A percentile compares a stretch with the other conserved stretches of the same genome.
phyloP scores from a whole-genome alignment of 2,113 vertebrate genomes.

The Andinoacara biseriatus region DNA sequence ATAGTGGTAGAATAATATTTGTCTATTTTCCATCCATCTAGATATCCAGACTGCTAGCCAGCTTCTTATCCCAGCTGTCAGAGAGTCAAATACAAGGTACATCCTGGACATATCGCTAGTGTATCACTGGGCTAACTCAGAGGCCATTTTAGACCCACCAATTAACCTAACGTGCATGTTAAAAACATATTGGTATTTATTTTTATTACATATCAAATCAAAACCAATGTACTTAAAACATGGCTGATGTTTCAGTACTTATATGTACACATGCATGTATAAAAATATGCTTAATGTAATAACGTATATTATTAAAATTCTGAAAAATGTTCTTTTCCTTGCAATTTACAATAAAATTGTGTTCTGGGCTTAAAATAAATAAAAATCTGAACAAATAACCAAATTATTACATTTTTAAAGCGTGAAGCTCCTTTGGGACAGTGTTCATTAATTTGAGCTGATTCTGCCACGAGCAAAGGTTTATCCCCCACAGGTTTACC shows the following conservation, averaged over 20 bases:
- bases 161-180: not conserved
- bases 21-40: not conserved
- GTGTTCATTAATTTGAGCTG: not conserved
- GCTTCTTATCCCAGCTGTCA: not conserved
- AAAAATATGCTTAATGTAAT: not conserved
- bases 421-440: not conserved
- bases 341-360: not conserved
- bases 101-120: not conserved
- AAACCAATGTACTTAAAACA: not conserved
- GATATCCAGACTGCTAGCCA: not conserved
- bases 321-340: not conserved
- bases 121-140: not conserved
- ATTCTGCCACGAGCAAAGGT: not conserved
- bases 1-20: not conserved
- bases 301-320: not conserved
- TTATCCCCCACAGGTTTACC: not conserved
- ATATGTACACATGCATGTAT: not conserved
- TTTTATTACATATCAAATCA: not conserved
- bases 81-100: not conserved
- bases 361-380: constrained; percentile 9
- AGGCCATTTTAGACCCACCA: not conserved
- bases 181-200: not conserved
- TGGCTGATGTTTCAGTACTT: not conserved
- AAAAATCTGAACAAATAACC: not conserved
- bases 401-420: constrained; percentile 23